Base-by-base conservation (phyloP, 2,797 vertebrate genomes). In the Macropodus opercularis region DNA sequence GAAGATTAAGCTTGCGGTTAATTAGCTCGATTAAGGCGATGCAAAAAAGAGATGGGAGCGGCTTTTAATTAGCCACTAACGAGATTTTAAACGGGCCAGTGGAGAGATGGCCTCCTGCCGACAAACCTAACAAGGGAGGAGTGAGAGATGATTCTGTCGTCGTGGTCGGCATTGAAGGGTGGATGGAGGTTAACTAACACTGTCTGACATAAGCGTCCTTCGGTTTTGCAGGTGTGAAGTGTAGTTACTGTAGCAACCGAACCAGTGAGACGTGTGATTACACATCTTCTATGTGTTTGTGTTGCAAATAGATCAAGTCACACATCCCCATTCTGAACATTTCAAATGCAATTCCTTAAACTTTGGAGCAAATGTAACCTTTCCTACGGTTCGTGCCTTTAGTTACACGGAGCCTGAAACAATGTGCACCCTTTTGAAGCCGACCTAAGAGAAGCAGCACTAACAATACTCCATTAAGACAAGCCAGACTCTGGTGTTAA, bases 31-130 rank as follows among this genome's bases (percentile, higher is more conserved):
- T 92, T 91, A 90, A 86, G 81, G 81, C 63, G 75, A 89, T 72
- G 80, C 83, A 87, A 81, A 82, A 87, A 88, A 85, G 81, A 89
- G 86, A 89, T 66, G 78, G 79, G 80, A 87, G 86, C 77, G 68
- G 60, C 84, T 87, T 92, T 91, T 90, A 93, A 92, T 92, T 92
- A 92, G 88, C 86, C 80, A 78, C 88, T 91, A 93, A 93, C 87
- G 72, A 91, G 88, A 91, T 92, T 92, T 90, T 82, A 91, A 92
- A 91, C 75, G 80, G 88, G 90, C 89, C 90, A 91, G 79, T 46
- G 51, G 88, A 89, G 88, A 91, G 81, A 81, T 83, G 85, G 82
- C 80, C 76, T 87, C 87, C 85, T 85, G 85, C 85, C 49, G 79
- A 84, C 79, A 70, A 69, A 63, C 70, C 62, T 81, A 86, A 87